These are phyloP conservation scores for Eulemur rubriventer DNA, from an alignment of 2,797 vertebrate genomes.

Conservation along the genomic window DNA sequence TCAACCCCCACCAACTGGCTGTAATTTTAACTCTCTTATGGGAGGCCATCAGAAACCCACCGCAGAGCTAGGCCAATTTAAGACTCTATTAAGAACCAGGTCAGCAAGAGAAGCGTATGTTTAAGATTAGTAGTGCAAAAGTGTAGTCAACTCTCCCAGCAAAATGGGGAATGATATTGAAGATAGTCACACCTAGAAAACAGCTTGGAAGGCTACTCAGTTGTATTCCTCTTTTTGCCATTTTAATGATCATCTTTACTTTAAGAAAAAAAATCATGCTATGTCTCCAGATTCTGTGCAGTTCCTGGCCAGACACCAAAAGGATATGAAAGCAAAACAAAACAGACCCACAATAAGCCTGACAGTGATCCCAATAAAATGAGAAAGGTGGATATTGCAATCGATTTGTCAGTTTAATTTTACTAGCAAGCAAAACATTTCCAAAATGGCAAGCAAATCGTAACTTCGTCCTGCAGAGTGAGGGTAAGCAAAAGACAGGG, in stretches of 20 bases:
- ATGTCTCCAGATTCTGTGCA: not conserved
- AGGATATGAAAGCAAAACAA: constrained; percentile 15
- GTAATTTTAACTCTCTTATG: not conserved
- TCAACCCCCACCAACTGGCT: not conserved
- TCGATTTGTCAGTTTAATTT: constrained; percentile 49
- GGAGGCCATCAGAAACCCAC: not conserved
- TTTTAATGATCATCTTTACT: constrained; percentile 12
- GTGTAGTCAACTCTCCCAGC: fast-evolving
- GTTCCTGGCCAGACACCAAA: not conserved
- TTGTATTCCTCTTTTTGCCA: not conserved
- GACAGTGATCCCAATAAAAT: not conserved
- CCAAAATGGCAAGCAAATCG: constrained; percentile 67
- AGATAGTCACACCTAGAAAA: constrained; percentile 26
- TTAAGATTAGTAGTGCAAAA: not conserved
- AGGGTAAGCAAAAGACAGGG: not conserved
- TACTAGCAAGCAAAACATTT: constrained; percentile 56
- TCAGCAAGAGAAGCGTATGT: not conserved
- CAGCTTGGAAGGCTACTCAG: not conserved
- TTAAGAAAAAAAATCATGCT: not conserved
- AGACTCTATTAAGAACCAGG: not conserved
- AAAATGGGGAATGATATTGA: not conserved
- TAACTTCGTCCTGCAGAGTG: constrained; percentile 69
- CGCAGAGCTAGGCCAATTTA: not conserved
- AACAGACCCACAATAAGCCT: not conserved
- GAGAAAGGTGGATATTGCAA: constrained; percentile 37